A percentile compares a stretch with the other conserved stretches of the same genome.
Evolutionary conservation across 2,797 vertebrate species (phyloP).

Genomic region (Mionectes olivaceus): DNA sequence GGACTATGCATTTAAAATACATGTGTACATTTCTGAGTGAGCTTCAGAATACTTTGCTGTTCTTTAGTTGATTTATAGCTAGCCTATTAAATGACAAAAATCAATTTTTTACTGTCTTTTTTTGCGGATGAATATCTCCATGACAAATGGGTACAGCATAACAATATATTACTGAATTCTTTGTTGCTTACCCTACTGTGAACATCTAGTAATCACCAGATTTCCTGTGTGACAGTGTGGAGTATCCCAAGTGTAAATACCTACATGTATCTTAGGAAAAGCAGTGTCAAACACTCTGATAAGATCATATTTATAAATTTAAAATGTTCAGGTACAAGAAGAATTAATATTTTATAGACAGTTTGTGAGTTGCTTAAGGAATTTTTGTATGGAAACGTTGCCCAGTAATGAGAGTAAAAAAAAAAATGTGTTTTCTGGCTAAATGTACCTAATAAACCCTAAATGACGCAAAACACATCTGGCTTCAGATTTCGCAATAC

Average conservation of each 20-base stretch:
- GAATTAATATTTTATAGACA: not conserved
- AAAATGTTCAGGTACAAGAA: not conserved
- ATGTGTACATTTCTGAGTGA: not conserved
- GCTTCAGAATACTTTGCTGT: not conserved
- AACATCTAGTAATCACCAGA: not conserved
- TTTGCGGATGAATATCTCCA: not conserved
- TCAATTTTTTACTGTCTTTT: not conserved
- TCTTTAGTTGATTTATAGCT: not conserved
- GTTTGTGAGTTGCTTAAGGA: not conserved
- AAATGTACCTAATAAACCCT: constrained; percentile 47
- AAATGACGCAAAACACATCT: constrained; percentile 48
- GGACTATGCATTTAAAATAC: not conserved
- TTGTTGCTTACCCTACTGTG: not conserved
- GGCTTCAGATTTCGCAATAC: constrained; percentile 50
- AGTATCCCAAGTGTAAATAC: not conserved
- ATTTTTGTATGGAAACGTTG: constrained; percentile 4
- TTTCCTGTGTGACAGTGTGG: not conserved
- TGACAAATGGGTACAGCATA: not conserved
- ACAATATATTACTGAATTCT: not conserved
- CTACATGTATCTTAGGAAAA: not conserved
- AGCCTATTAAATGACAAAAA: not conserved
- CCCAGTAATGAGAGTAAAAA: not conserved
- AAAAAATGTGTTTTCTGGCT: not conserved
- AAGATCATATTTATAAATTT: not conserved
- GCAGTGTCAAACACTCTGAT: not conserved